Percentiles rank a stretch among this genome's conserved stretches.
Conservation (phyloP, 2,888 invertebrate species). For the Neoascia interrupta region DNA sequence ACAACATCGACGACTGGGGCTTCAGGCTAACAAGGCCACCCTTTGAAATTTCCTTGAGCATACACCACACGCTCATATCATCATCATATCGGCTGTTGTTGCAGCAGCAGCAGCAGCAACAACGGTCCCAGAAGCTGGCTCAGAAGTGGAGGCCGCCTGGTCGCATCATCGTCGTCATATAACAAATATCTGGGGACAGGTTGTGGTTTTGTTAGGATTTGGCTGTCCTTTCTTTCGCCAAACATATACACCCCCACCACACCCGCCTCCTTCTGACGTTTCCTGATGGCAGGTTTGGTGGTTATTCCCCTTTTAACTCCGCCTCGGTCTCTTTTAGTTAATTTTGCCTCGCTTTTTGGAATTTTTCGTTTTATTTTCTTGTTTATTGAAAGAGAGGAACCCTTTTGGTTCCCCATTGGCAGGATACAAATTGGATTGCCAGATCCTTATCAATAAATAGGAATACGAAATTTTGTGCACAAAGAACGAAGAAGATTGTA, state of each 20-base stretch:
- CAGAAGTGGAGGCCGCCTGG: background rate
- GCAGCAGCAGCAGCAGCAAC: slow-evolving; percentile 26
- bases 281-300: slow-evolving; percentile 41
- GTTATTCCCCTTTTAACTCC: slow-evolving; percentile 5
- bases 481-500: slow-evolving; percentile 40
- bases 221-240: slow-evolving; percentile 10
- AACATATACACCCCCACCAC: background rate
- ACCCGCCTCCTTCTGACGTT: background rate
- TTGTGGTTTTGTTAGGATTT: slow-evolving; percentile 62
- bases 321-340: slow-evolving; percentile 3
- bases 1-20: too few species aligned
- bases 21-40: slow-evolving; percentile 65
- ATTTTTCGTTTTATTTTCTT: slow-evolving; percentile 54
- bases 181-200: slow-evolving; percentile 61
- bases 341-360: slow-evolving; percentile 29
- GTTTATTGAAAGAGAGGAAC: slow-evolving; percentile 65
- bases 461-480: slow-evolving; percentile 64
- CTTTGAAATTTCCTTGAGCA: slow-evolving; percentile 58
- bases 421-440: slow-evolving; percentile 70
- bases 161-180: slow-evolving; percentile 46
- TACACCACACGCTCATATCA: slow-evolving; percentile 30
- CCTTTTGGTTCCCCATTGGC: slow-evolving; percentile 69
- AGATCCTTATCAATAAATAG: slow-evolving; percentile 70
- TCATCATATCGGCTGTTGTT: slow-evolving; percentile 15
- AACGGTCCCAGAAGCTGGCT: slow-evolving; percentile 50